Evolutionary conservation across 2,888 invertebrate genomes (phyloP).

Genomic region (Chrysotoxum bicinctum): DNA sequence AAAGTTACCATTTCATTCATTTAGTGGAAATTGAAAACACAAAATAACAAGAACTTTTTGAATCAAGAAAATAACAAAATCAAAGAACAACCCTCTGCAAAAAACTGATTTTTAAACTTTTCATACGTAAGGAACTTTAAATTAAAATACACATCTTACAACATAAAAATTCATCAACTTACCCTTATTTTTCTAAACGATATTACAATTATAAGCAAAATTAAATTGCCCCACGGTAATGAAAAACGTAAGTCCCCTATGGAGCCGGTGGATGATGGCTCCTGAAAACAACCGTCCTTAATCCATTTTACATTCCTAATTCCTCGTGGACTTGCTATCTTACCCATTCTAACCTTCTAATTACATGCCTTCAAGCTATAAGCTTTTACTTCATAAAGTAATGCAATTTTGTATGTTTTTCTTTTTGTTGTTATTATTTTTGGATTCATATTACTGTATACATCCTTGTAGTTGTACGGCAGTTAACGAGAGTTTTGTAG

Average conservation of each 20-base stretch:
- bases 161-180: constrained; percentile 3
- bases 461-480: constrained; percentile 16
- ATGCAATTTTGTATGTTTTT: constrained; percentile 36
- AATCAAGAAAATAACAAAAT: too few species aligned
- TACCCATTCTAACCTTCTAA: constrained; percentile 36
- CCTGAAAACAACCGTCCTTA: constrained; percentile 13
- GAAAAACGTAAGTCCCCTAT: neutral
- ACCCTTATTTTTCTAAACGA: neutral
- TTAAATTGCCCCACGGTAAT: neutral
- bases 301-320: constrained; percentile 31
- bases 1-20: too few species aligned
- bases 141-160: neutral
- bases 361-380: constrained; percentile 38
- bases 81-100: too few species aligned
- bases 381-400: constrained; percentile 43
- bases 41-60: too few species aligned
- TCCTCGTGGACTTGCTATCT: constrained; percentile 12
- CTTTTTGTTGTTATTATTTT: neutral
- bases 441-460: neutral
- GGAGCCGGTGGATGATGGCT: neutral
- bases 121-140: too few species aligned
- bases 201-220: constrained; percentile 15
- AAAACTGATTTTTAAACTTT: too few species aligned
- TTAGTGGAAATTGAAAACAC: too few species aligned
- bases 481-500: constrained; percentile 29